phyloP scores from a whole-genome alignment of 2,113 vertebrate species.

The Apteryx mantelli region DNA sequence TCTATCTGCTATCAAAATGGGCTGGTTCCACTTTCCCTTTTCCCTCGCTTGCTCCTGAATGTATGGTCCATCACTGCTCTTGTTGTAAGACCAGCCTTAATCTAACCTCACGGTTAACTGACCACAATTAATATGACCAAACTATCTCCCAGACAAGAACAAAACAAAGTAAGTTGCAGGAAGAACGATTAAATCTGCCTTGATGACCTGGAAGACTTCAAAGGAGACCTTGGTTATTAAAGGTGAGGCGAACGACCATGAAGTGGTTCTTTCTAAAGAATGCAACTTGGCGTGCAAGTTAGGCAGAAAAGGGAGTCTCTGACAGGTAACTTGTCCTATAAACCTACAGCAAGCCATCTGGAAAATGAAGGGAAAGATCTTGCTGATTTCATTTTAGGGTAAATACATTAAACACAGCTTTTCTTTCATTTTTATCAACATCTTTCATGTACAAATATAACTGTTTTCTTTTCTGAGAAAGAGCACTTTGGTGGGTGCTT shows the following conservation, averaged over 20 bases:
- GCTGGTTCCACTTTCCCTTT: not conserved
- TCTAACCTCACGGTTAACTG: not conserved
- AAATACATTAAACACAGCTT: not conserved
- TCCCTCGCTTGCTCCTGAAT: not conserved
- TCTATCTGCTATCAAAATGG: not conserved
- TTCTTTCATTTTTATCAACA: not conserved
- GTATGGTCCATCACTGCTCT: not conserved
- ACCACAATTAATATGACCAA: not conserved
- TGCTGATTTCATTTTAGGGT: not conserved
- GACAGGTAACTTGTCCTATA: not conserved
- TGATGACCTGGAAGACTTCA: not conserved
- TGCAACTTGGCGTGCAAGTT: not conserved
- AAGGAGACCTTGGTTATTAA: not conserved
- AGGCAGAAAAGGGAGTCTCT: not conserved
- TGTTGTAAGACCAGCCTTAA: not conserved
- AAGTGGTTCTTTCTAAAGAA: not conserved
- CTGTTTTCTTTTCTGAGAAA: not conserved
- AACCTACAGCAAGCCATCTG: not conserved
- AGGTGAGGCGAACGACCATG: not conserved
- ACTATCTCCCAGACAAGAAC: not conserved
- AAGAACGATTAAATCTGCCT: not conserved
- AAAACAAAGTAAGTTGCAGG: not conserved
- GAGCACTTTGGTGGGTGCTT: not conserved
- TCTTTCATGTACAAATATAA: not conserved
- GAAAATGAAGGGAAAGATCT: not conserved